Evolutionary conservation across 1,140 invertebrate species (phyloP).

Genomic region (Metaphire vulgaris): DNA sequence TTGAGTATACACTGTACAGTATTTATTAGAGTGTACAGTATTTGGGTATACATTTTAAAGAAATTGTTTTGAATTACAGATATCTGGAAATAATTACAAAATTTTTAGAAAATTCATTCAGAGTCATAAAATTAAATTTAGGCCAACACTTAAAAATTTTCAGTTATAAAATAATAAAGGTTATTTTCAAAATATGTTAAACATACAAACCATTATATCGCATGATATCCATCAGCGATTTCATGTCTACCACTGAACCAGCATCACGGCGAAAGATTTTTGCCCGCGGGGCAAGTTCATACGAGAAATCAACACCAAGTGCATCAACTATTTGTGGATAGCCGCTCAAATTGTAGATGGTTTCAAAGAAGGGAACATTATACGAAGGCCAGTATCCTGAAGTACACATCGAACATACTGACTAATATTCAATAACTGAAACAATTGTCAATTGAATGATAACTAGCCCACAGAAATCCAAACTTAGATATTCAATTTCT

Average conservation of each 20-base stretch:
- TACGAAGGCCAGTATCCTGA: constrained; percentile 50
- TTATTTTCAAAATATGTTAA: neutral
- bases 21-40: too few relatives aligned
- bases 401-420: constrained; percentile 22
- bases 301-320: constrained; percentile 41
- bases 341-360: constrained; percentile 48
- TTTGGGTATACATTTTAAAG: neutral
- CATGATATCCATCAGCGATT: constrained; percentile 45
- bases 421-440: neutral
- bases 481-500: too few relatives aligned
- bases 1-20: too few relatives aligned
- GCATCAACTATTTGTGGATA: constrained; percentile 41
- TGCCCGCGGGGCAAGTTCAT: constrained; percentile 46
- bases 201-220: constrained; percentile 46
- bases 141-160: neutral
- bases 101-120: too few relatives aligned
- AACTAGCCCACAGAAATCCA: neutral
- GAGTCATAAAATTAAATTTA: too few relatives aligned
- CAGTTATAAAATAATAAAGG: neutral
- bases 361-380: constrained; percentile 51
- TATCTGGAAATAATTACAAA: too few relatives aligned
- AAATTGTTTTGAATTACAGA: too few relatives aligned
- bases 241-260: constrained; percentile 39
- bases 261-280: constrained; percentile 51
- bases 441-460: neutral